phyloP scores from a whole-genome alignment of 2,888 invertebrate species.

The Prosapia bicincta region DNA sequence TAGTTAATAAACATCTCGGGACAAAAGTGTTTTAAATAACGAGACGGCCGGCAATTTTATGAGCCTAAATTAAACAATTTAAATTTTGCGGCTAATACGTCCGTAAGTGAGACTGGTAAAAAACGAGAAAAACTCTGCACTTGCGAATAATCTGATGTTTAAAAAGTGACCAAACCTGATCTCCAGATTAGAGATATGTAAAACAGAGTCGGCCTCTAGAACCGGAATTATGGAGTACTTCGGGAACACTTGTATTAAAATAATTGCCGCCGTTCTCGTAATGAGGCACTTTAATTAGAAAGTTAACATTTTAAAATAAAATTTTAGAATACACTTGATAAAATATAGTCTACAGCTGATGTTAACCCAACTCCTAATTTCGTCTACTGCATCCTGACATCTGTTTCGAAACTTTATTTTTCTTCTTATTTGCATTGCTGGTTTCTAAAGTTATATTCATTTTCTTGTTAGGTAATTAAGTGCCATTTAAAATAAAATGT shows the following conservation, averaged over 20 bases:
- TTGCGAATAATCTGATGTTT: not conserved
- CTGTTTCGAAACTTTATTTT: too few relatives aligned
- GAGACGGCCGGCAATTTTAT: not conserved
- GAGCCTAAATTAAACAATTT: not conserved
- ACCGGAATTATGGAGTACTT: not conserved
- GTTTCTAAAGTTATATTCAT: too few relatives aligned
- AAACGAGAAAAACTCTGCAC: not conserved
- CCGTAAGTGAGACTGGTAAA: not conserved
- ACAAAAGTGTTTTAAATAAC: not conserved
- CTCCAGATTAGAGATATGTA: not conserved
- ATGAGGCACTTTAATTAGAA: not conserved
- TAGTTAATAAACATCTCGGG: not conserved
- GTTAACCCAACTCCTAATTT: too few relatives aligned
- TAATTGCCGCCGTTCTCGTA: not conserved
- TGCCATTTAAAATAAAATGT: too few relatives aligned
- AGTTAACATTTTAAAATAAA: not conserved
- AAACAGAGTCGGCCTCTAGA: not conserved
- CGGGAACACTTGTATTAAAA: not conserved
- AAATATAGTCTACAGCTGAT: too few relatives aligned
- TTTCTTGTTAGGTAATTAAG: too few relatives aligned
- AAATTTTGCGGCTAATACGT: not conserved
- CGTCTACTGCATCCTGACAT: too few relatives aligned
- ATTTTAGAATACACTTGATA: too few relatives aligned
- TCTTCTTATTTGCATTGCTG: too few relatives aligned
- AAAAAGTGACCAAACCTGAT: constrained; percentile 2